A percentile compares a stretch with the other conserved stretches of the same genome.
These are phyloP conservation scores for Caenorhabditis angaria DNA, from an alignment of 2,888 invertebrate genomes.

Conservation along the genomic window DNA sequence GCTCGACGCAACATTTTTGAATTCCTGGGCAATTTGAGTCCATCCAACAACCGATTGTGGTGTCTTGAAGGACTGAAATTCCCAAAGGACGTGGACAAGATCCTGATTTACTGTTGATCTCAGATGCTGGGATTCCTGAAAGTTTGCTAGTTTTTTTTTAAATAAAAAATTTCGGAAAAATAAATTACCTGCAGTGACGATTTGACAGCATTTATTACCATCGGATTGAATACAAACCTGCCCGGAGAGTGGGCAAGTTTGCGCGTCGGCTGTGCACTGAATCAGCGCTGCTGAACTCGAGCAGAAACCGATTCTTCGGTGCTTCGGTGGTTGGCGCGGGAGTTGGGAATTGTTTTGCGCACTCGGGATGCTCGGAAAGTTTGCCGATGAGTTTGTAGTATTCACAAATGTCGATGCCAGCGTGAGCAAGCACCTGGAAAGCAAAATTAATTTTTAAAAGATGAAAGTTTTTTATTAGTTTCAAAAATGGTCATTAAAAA, in stretches of 20 bases:
- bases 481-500: no score
- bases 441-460: not conserved
- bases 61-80: slow-evolving; percentile 64
- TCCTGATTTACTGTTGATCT: slow-evolving; percentile 70
- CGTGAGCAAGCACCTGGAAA: slow-evolving; percentile 11
- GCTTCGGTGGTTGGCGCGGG: slow-evolving; percentile 37
- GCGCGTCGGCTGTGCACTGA: slow-evolving; percentile 65
- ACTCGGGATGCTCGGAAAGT: slow-evolving; percentile 66
- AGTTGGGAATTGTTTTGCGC: slow-evolving; percentile 46
- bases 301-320: slow-evolving; percentile 54
- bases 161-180: not conserved
- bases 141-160: slow-evolving; percentile 7
- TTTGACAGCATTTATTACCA: slow-evolving; percentile 69
- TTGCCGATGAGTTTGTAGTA: slow-evolving; percentile 61
- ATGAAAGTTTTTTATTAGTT: not conserved
- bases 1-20: slow-evolving; percentile 71
- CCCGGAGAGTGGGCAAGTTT: slow-evolving; percentile 67
- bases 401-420: slow-evolving; percentile 57
- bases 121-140: slow-evolving; percentile 69
- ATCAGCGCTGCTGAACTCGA: slow-evolving; percentile 63
- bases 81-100: slow-evolving; percentile 68
- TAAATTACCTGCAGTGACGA: slow-evolving; percentile 56
- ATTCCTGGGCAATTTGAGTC: slow-evolving; percentile 70
- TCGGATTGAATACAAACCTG: slow-evolving; percentile 69
- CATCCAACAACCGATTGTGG: slow-evolving; percentile 69